Evolutionary conservation across 2,797 vertebrate species (phyloP).

Genomic region (Rhincodon typus): DNA sequence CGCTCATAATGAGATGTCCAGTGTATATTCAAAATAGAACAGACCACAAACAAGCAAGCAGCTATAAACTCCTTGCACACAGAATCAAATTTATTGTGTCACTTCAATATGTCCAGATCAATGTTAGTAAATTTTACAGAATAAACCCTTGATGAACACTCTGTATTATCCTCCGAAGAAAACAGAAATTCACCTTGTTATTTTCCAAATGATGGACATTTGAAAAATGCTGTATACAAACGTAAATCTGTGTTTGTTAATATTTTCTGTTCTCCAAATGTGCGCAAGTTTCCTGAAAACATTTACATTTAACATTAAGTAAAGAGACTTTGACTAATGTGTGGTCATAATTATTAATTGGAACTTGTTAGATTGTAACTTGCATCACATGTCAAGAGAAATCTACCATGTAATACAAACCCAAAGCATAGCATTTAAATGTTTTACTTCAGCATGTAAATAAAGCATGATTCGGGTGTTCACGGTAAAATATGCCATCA

Average conservation of each 20-base stretch:
- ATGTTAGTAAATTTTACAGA: background rate
- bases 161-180: background rate
- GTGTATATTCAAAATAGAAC: background rate
- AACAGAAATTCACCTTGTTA: background rate
- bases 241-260: too few relatives aligned
- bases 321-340: background rate
- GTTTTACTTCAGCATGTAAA: background rate
- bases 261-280: background rate
- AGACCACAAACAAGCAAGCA: background rate
- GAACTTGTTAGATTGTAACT: background rate
- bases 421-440: background rate
- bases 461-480: background rate
- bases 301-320: background rate
- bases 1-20: background rate
- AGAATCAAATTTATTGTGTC: background rate
- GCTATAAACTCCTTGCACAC: background rate
- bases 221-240: background rate
- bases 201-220: background rate
- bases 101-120: background rate
- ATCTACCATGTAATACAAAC: too few relatives aligned
- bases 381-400: background rate
- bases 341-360: background rate
- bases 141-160: background rate
- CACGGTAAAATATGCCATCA: background rate
- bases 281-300: background rate